Evolutionary conservation across 2,797 vertebrate species (phyloP), one percentile per base, ranked within the genome.

Genomic region (Eleutherodactylus coqui): DNA sequence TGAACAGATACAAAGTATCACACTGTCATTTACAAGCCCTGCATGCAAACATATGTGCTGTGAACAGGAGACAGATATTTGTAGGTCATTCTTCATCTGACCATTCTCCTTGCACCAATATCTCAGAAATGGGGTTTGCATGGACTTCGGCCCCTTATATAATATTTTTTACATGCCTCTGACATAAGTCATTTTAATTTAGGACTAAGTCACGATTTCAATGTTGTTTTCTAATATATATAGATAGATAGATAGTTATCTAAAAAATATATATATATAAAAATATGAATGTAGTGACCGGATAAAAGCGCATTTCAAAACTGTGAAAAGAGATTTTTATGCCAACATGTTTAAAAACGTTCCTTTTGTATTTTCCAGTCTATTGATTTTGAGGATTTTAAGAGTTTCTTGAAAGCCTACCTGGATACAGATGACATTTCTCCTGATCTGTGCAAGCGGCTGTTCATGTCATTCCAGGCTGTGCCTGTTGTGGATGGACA

Each of bases 381-480:
- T 85, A 95, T 98, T 88, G 94, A 96, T 75, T 96, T 96, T n/a
- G 93, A 97, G 79, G 97, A 96, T 34, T 98, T 98, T 86, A 90
- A 94, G 88, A 91, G 95, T 51, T 97, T 98, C 92, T 92, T 98
- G 91, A 96, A 96, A 91, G 95, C 95, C 5, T 98, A 97, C 91
- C 92, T 98, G 91, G 97, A 96, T 79, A 94, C 93, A 83, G 95
- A 96, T 72, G 94, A 96, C 69, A 93, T 97, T 89, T 95, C 96
- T 0, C 79, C 89, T 83, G 94, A 93, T 83, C 94, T 98, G 85
- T 96, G 96, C 93, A 93, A 93, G 89, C 91, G 95, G 45, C 95
- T 98, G 89, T 98, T 98, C 92, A 91, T 91, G 62, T 97, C 96
- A 87, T 98, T 98, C 92, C 95, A 96, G 89, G 96, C 93, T 21